These are phyloP conservation scores for Fabriciana adippe DNA, from an alignment of 2,888 invertebrate genomes.

Conservation along the genomic window DNA sequence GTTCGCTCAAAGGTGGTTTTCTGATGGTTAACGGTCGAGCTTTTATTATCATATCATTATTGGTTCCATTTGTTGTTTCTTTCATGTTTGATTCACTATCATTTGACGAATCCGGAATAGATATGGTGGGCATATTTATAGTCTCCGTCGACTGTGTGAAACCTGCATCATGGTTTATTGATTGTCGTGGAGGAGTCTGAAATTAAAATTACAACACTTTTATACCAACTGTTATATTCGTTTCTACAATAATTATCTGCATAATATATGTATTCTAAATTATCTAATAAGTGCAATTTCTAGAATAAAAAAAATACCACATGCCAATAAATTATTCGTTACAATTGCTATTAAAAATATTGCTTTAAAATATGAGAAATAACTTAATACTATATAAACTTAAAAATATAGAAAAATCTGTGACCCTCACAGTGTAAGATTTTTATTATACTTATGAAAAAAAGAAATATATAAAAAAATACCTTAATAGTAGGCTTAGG, in stretches of 20 bases:
- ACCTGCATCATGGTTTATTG: constrained; percentile 66
- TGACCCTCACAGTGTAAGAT: too few species aligned
- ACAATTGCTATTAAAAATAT: too few species aligned
- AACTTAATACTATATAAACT: too few species aligned
- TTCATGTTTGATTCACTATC: constrained; percentile 68
- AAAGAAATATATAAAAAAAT: constrained; percentile 30
- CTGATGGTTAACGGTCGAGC: constrained; percentile 92
- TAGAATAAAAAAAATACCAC: too few species aligned
- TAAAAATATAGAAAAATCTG: too few species aligned
- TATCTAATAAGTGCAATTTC: too few species aligned
- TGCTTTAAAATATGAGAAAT: too few species aligned
- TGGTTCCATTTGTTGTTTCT: constrained; percentile 70
- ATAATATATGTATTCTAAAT: too few species aligned
- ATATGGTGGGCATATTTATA: constrained; percentile 61
- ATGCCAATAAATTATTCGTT: too few species aligned
- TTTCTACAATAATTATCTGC: background rate
- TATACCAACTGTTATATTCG: background rate
- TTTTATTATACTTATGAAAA: too few species aligned
- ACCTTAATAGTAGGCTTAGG: constrained; percentile 90
- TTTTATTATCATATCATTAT: constrained; percentile 84
- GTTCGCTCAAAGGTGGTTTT: constrained; percentile 91
- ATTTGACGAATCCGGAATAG: constrained; percentile 62
- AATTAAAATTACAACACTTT: constrained; percentile 42
- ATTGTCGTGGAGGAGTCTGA: constrained; percentile 80
- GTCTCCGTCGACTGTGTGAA: constrained; percentile 62